Evolutionary conservation across 92 coral and sea anemone species (phyloP).

Genomic region (Nematostella vectensis): DNA sequence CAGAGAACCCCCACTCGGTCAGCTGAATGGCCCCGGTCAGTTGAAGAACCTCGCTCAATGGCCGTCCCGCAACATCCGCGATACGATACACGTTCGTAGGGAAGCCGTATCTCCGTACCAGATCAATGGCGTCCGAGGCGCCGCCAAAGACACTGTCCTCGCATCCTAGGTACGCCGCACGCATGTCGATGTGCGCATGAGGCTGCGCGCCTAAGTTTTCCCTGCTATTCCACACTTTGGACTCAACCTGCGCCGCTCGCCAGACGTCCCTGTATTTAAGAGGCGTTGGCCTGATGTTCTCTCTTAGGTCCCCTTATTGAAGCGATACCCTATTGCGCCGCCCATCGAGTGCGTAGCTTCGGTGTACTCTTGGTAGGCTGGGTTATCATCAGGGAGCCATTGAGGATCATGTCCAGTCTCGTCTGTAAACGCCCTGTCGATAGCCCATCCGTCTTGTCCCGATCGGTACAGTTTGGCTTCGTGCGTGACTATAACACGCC

Average conservation of each 20-base stretch:
- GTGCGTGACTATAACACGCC: conserved; percentile 5
- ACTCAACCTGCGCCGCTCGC: conserved; percentile 22
- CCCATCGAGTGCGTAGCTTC: conserved; percentile 23
- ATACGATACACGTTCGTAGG: conserved; percentile 1
- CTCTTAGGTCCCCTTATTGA: conserved; percentile 14
- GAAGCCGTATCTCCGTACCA: conserved; percentile 17
- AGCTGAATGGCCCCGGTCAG: conserved; percentile 16
- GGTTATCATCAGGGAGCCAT: conserved; percentile 1
- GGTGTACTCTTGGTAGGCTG: conserved; percentile 13
- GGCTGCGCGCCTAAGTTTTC: conserved; percentile 7
- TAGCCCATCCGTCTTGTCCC: neutral
- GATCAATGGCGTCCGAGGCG: conserved; percentile 18
- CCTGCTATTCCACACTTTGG: conserved; percentile 24
- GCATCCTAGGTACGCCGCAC: neutral
- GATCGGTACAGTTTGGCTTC: conserved; percentile 5
- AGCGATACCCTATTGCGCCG: conserved; percentile 10
- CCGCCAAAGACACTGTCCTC: conserved; percentile 1
- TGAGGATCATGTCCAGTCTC: conserved; percentile 4
- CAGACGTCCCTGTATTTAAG: conserved; percentile 15
- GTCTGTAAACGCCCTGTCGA: conserved; percentile 14
- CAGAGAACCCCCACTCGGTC: conserved; percentile 27
- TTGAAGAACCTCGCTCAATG: conserved; percentile 32
- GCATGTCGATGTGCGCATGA: conserved; percentile 16
- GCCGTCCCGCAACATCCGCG: conserved; percentile 28
- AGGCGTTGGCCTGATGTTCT: conserved; percentile 22